phyloP scores from a whole-genome alignment of 2,888 invertebrate species.

The Exocentrus adspersus region DNA sequence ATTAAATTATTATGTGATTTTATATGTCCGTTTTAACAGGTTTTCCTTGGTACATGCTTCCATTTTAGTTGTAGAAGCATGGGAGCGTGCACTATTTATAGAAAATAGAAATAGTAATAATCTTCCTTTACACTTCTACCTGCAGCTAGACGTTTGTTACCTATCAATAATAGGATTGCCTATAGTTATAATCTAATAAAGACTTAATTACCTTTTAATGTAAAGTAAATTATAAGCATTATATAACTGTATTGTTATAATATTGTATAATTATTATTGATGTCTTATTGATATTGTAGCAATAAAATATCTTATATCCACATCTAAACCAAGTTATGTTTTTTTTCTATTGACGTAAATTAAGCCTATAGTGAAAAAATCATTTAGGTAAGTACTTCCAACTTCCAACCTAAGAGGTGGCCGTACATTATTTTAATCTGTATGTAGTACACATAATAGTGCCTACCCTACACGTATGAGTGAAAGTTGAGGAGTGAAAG shows the following conservation, averaged over 20 bases:
- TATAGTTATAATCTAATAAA: conserved; percentile 31
- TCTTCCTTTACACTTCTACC: conserved; percentile 1
- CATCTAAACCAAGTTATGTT: too few relatives aligned
- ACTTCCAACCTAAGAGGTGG: too few relatives aligned
- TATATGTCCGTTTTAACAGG: background rate
- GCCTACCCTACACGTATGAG: too few relatives aligned
- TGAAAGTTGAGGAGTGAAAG: too few relatives aligned
- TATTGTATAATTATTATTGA: conserved; percentile 45
- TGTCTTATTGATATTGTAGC: conserved; percentile 49
- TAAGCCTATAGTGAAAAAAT: too few relatives aligned
- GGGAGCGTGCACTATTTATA: background rate
- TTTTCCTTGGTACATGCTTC: conserved; percentile 1
- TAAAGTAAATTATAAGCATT: conserved; percentile 30
- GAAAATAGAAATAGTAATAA: conserved; percentile 1
- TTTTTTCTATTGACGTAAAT: too few relatives aligned
- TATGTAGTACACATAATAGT: too few relatives aligned
- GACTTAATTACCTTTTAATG: conserved; percentile 29
- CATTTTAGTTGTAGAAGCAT: background rate
- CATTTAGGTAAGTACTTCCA: too few relatives aligned
- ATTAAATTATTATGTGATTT: conserved; percentile 14
- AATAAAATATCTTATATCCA: conserved; percentile 50
- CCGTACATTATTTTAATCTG: too few relatives aligned
- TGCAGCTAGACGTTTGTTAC: conserved; percentile 25
- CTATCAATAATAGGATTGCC: conserved; percentile 19
- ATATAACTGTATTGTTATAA: conserved; percentile 47